Evolutionary conservation across 2,888 invertebrate species (phyloP).

Genomic region (Cantharis flavilabris): DNA sequence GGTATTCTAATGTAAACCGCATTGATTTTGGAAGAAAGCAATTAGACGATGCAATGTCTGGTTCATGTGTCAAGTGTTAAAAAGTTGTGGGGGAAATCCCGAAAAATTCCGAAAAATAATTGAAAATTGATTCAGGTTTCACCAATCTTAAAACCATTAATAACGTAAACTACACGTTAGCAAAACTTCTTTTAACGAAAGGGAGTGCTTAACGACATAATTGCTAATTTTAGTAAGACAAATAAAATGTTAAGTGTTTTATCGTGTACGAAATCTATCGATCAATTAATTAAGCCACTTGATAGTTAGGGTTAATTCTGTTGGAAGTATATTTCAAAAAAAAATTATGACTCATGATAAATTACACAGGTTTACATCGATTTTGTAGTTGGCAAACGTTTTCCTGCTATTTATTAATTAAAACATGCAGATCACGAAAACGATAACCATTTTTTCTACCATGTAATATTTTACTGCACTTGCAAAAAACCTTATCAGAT

Average conservation of each 20-base stretch:
- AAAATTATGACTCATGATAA: background rate
- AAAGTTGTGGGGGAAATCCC: background rate
- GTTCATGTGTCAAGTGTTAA: too few relatives aligned
- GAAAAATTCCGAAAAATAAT: background rate
- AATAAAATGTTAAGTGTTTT: background rate
- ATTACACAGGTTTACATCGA: background rate
- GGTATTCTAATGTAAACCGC: background rate
- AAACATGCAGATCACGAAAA: background rate
- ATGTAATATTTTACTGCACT: background rate
- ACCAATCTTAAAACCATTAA: background rate
- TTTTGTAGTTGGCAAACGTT: background rate
- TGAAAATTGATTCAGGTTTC: background rate
- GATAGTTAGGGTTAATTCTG: background rate
- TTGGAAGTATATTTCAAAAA: background rate
- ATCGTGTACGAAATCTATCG: background rate
- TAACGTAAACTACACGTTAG: background rate
- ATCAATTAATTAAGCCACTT: background rate
- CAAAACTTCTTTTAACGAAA: background rate
- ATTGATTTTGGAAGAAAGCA: background rate
- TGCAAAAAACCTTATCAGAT: background rate
- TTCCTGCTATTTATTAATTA: background rate
- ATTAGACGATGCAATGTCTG: background rate
- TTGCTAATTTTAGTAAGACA: background rate
- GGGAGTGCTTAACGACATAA: background rate
- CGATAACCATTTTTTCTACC: background rate